Evolutionary conservation across 2,113 vertebrate species (phyloP), one percentile per base, ranked within the genome.

Genomic region (Macrotus californicus): DNA sequence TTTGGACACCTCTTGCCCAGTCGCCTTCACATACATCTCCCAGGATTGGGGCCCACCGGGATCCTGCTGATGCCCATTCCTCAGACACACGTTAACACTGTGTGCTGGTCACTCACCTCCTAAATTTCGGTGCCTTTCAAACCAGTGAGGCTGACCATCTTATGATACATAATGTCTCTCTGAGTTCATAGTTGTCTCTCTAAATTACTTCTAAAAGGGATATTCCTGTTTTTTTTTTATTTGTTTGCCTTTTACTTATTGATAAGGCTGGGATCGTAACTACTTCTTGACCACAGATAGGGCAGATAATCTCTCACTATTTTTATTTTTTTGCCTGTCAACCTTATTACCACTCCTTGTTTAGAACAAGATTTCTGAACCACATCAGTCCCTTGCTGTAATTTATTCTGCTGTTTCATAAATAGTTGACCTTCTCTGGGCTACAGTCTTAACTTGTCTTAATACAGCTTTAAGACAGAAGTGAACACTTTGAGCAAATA

Each of bases 11-110:
- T 19, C 43, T 31, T 83, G 29, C 26, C 14, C 15, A 29, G 41
- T 70, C 77, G 3, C 43, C 7, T 73, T 89, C 54, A 4, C 7
- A 54, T 13, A 54, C 6, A 59, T 61, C 75, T 92, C 22, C 15
- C 46, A 72, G 54, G 7, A 43, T 31, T 66, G 18, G 18, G 80
- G 10, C 16, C 21, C 6, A 5, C 6, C 72, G 50, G 14, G 29
- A 48, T 0, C 6, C 5, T 14, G 6, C 1, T 22, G 4, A 15
- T 26, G 18, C 2, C 0, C 6, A 41, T 66, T 67, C 83, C 29
- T 83, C 1, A 34, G 9, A 39, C 5, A 24, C 4, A 39, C 6
- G 64, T 9, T 76, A 15, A 11, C 31, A 72, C 8, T 18, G 5
- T 43, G 14, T 26, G n/a, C 22, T 52, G 7, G 10, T 43, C 77